phyloP scores from a whole-genome alignment of 2,888 invertebrate species.

The Callinectes sapidus region DNA sequence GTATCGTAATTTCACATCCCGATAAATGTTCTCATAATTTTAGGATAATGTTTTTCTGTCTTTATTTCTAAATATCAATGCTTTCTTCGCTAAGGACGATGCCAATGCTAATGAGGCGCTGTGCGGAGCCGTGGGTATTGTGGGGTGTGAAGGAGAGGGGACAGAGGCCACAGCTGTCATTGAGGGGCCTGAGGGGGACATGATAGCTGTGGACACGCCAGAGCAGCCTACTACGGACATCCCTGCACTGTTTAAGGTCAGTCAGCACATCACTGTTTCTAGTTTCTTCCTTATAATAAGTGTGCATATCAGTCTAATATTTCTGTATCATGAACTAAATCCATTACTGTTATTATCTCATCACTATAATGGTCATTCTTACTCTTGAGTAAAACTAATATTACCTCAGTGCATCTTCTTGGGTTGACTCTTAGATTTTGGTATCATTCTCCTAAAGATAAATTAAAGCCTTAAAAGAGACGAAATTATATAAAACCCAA shows the following conservation, averaged over 20 bases:
- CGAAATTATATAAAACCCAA: not conserved
- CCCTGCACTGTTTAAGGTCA: conserved; percentile 68
- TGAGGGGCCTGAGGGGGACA: conserved; percentile 71
- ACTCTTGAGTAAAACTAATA: no score
- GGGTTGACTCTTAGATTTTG: not conserved
- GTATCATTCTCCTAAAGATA: not conserved
- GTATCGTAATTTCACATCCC: not conserved
- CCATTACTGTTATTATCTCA: no score
- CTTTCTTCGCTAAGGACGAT: conserved; percentile 52
- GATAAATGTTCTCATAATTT: not conserved
- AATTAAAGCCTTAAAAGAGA: not conserved
- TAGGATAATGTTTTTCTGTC: conserved; percentile 54
- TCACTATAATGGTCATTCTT: no score
- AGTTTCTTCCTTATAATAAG: not conserved
- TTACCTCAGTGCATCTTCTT: no score
- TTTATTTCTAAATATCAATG: no score
- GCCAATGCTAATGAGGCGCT: conserved; percentile 71
- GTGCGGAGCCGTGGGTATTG: conserved; percentile 67
- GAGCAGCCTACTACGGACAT: conserved; percentile 71
- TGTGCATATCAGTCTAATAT: not conserved
- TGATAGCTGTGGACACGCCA: conserved; percentile 72
- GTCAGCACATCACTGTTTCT: not conserved
- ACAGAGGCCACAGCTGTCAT: conserved; percentile 71
- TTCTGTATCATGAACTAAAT: not conserved
- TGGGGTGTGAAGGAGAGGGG: conserved; percentile 62